Evolutionary conservation across 2,888 invertebrate genomes (phyloP), one percentile per base, ranked within the genome.

Genomic region (Hecatera dysodea): DNA sequence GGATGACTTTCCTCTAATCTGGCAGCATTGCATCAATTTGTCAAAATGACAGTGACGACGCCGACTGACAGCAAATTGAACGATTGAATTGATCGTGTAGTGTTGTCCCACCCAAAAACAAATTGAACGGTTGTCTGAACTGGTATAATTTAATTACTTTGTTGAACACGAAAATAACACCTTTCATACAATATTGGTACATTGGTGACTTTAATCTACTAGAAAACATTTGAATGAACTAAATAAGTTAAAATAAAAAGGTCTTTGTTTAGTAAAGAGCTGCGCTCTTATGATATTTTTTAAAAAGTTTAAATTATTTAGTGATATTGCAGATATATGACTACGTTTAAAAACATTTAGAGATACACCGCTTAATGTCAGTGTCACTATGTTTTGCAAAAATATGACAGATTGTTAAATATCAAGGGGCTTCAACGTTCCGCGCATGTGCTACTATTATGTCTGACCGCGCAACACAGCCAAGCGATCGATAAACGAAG

Each of bases 381-480:
- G 4, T 64, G 39, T 71, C 48, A 62, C 27, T n/a, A 19, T 42
- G 27, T 71, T 36, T 44, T 44, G 1, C 33, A 39, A 33, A 48
- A 52, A 61, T 33, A 52, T 73, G 67, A 70, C 77, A 71, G 61
- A n/a, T 64, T 60, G 24, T 33, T 39, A 27, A 55, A 56, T 69
- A 67, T 46, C 29, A 50, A n/a, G 17, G 24, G 17, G 42, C 46
- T 12, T 22, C 63, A 36, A 11, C 48, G 36, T 56, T 92, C 92
- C 67, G 83, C 83, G 83, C 83, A 84, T 84, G 83, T 91, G 88
- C 87, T 67, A 72, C 74, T 33, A 86, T 87, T 82, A 74, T 39
- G 52, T 71, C 87, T 86, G 81, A 75, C 81, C 90, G 93, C 94
- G 93, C 92, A 92, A 78, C 88, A 86, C 82, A 83, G 83, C 72